Percentiles rank a stretch among this genome's conserved stretches.
phyloP scores from a whole-genome alignment of 1,140 invertebrate species.

The Laupala kohalensis region DNA sequence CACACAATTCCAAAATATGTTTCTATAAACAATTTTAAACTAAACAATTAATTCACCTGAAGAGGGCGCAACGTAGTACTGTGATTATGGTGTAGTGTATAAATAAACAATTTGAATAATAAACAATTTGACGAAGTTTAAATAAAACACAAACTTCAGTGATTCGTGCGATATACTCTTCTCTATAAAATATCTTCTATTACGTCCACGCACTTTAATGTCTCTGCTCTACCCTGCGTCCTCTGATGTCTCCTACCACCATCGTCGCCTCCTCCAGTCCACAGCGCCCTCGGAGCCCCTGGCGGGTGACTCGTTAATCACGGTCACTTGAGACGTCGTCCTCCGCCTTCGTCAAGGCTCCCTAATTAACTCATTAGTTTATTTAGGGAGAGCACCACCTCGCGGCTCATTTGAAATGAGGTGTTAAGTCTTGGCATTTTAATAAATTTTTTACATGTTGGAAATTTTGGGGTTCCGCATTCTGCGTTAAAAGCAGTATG shows the following conservation, averaged over 20 bases:
- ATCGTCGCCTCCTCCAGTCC: background rate
- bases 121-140: background rate
- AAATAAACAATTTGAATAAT: background rate
- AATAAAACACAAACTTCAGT: background rate
- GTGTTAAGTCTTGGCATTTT: no score
- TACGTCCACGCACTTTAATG: no score
- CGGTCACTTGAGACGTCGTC: background rate
- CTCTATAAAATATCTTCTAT: no score
- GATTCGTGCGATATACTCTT: no score
- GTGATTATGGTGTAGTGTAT: background rate
- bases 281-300: background rate
- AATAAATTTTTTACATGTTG: no score
- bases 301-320: background rate
- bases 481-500: no score
- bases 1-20: no score
- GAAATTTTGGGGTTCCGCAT: no score
- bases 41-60: no score
- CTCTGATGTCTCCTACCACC: background rate
- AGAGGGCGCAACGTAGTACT: no score
- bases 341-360: background rate
- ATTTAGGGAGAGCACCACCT: background rate
- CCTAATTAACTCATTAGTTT: background rate
- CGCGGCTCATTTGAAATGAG: background rate
- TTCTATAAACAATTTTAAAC: no score
- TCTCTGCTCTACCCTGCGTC: no score